Evolutionary conservation across 2,888 invertebrate species (phyloP).

Genomic region (Drosophila aldrichi): DNA sequence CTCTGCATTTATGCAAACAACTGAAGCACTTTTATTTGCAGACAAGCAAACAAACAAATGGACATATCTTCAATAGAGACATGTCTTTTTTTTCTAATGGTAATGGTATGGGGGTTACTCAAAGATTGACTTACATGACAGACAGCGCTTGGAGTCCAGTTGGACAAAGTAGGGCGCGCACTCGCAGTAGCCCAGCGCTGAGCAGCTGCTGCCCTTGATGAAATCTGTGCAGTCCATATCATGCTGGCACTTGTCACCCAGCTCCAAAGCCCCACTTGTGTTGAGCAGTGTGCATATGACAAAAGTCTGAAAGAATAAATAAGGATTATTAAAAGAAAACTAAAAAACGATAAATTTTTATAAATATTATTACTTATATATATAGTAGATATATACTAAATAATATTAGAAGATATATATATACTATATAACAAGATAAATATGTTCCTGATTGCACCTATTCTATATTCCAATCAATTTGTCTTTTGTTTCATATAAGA

Average conservation of each 20-base stretch:
- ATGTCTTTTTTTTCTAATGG: background rate
- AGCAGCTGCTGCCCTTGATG: conserved; percentile 85
- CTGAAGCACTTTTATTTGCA: conserved; percentile 24
- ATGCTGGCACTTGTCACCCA: conserved; percentile 85
- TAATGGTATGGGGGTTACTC: conserved; percentile 46
- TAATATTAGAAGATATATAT: too few relatives aligned
- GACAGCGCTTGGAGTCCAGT: conserved; percentile 91
- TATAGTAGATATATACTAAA: too few relatives aligned
- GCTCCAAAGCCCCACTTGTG: conserved; percentile 62
- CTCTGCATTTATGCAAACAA: conserved; percentile 46
- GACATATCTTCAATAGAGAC: conserved; percentile 19
- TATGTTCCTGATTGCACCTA: too few relatives aligned
- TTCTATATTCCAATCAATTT: too few relatives aligned
- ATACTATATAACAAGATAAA: too few relatives aligned
- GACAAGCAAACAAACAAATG: background rate
- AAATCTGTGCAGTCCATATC: conserved; percentile 86
- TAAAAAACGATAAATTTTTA: background rate
- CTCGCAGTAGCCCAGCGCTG: conserved; percentile 89
- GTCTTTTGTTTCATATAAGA: too few relatives aligned
- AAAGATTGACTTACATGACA: conserved; percentile 90
- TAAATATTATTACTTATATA: too few relatives aligned
- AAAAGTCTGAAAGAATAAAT: conserved; percentile 49
- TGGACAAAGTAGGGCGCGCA: conserved; percentile 94
- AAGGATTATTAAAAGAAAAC: background rate
- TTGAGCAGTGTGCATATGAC: conserved; percentile 54